phyloP scores from a whole-genome alignment of 1,140 invertebrate genomes.

The Lepidurus packardi region DNA sequence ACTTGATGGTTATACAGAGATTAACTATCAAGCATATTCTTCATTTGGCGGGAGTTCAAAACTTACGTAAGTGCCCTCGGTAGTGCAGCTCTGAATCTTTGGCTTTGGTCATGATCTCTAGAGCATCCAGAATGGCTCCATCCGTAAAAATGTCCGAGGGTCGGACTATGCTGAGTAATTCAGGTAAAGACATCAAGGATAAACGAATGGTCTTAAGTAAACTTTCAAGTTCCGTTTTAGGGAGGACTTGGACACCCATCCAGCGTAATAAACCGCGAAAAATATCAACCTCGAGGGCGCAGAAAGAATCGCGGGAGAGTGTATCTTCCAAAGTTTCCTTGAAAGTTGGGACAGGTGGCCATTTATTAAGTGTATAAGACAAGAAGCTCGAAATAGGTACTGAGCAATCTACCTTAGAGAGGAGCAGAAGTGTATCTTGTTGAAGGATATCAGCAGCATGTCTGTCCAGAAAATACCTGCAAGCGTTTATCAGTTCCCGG shows the following conservation, averaged over 20 bases:
- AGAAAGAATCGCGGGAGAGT: conserved; percentile 89
- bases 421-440: conserved; percentile 72
- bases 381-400: conserved; percentile 30
- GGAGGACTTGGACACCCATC: conserved; percentile 55
- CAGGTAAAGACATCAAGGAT: conserved; percentile 76
- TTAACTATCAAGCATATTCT: not conserved
- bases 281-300: conserved; percentile 90
- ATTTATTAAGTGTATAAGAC: conserved; percentile 14
- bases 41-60: not conserved
- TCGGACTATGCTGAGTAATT: conserved; percentile 80
- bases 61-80: conserved; percentile 64
- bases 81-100: conserved; percentile 72
- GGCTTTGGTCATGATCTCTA: conserved; percentile 71
- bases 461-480: conserved; percentile 73
- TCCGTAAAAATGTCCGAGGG: conserved; percentile 76
- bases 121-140: conserved; percentile 89
- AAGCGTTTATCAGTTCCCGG: conserved; percentile 55
- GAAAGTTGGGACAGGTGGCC: conserved; percentile 35
- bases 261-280: conserved; percentile 82
- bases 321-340: conserved; percentile 71
- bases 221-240: conserved; percentile 35
- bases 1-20: conserved; percentile 50
- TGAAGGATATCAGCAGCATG: conserved; percentile 77
- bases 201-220: conserved; percentile 61
- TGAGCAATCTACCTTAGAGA: conserved; percentile 63